These are phyloP conservation scores for Hylomyscus alleni DNA, from an alignment of 2,797 vertebrate genomes.

Conservation along the genomic window DNA sequence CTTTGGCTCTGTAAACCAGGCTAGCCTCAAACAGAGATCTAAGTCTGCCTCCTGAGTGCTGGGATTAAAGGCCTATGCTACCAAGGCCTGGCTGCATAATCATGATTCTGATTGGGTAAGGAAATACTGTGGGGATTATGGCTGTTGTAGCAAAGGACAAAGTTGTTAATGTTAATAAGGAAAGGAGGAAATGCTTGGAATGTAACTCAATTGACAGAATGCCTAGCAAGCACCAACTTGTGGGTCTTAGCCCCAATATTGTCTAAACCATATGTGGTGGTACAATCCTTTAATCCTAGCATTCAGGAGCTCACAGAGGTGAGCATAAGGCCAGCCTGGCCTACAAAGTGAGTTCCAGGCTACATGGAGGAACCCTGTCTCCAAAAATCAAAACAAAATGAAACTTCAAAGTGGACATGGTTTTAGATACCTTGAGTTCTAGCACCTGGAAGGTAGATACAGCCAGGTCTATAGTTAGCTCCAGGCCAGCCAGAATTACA, in stretches of 20 bases:
- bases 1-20: neutral
- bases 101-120: neutral
- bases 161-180: slow-evolving; percentile 58
- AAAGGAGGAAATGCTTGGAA: neutral
- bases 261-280: neutral
- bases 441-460: neutral
- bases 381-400: neutral
- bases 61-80: neutral
- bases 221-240: neutral
- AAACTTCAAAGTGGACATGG: neutral
- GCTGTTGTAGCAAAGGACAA: slow-evolving; percentile 40
- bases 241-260: neutral
- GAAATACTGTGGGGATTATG: slow-evolving; percentile 34
- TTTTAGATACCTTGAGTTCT: neutral
- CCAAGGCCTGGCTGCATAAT: neutral
- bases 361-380: neutral
- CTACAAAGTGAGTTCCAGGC: neutral
- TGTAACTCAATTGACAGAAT: neutral
- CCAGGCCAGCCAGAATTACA: neutral
- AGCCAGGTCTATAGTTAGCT: neutral
- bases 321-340: neutral
- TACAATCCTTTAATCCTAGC: neutral
- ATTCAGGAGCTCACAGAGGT: neutral
- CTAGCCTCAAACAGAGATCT: neutral
- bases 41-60: neutral